phyloP scores from a whole-genome alignment of 2,888 invertebrate genomes.

The Eupithecia vulgata region DNA sequence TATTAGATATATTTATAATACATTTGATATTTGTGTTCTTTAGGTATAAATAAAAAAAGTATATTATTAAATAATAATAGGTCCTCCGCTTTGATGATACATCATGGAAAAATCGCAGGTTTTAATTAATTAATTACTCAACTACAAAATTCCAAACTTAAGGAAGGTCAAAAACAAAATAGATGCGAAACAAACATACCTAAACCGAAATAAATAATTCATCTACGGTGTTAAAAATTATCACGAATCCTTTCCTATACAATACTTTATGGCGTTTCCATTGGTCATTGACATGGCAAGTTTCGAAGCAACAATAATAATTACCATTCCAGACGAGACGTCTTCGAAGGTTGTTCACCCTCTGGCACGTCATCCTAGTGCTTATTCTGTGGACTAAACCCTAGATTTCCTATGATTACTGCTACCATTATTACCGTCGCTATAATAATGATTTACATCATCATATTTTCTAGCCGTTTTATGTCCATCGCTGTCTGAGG shows the following conservation, averaged over 20 bases:
- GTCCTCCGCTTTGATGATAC: background rate
- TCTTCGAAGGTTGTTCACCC: conserved; percentile 75
- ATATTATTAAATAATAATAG: background rate
- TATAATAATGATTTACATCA: conserved; percentile 8
- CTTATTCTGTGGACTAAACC: conserved; percentile 64
- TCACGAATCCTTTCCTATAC: background rate
- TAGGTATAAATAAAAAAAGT: too few relatives aligned
- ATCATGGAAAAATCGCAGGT: background rate
- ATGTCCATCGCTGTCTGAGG: background rate
- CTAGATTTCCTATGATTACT: conserved; percentile 13
- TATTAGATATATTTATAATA: too few relatives aligned
- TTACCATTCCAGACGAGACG: conserved; percentile 77
- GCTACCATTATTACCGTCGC: conserved; percentile 1
- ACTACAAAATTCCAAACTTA: background rate
- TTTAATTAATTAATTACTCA: background rate
- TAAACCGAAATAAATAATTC: conserved; percentile 1
- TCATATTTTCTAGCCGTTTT: conserved; percentile 3
- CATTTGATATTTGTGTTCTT: too few relatives aligned
- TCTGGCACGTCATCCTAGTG: conserved; percentile 68
- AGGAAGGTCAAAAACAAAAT: background rate
- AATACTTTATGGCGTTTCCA: conserved; percentile 10
- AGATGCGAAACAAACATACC: background rate
- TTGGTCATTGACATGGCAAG: conserved; percentile 56
- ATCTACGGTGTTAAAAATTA: conserved; percentile 2
- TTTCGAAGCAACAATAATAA: conserved; percentile 64